Conservation (phyloP, 1,140 invertebrate genomes). For the Ostrea denselamellosa region DNA sequence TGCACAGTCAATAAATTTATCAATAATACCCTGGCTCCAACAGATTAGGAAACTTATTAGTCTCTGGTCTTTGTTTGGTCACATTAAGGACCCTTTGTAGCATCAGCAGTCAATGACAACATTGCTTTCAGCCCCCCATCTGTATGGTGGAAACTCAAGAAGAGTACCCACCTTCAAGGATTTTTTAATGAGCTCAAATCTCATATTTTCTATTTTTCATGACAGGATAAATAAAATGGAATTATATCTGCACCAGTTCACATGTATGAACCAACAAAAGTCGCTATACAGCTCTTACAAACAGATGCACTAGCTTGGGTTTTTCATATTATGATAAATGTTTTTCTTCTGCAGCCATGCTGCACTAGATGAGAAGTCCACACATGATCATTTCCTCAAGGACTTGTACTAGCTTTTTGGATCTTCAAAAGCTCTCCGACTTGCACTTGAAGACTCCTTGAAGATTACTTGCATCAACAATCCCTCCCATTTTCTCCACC, state of each 20-base stretch:
- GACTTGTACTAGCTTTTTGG: background rate
- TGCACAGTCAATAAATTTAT: slow-evolving; percentile 30
- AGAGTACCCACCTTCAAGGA: background rate
- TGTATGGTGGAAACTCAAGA: background rate
- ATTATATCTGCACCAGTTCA: slow-evolving; percentile 2
- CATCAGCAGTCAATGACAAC: background rate
- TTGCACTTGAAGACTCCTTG: background rate
- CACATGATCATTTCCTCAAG: background rate
- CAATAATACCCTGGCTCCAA: background rate
- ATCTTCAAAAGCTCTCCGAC: background rate
- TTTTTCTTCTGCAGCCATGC: background rate
- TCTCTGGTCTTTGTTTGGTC: slow-evolving; percentile 5
- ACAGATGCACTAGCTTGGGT: background rate
- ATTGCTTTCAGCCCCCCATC: background rate
- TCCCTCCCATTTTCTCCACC: background rate
- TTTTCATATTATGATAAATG: background rate
- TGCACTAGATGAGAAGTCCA: background rate
- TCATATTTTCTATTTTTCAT: background rate
- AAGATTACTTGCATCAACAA: background rate
- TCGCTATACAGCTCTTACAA: background rate
- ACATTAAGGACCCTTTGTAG: slow-evolving; percentile 7
- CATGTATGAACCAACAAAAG: background rate
- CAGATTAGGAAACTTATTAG: background rate
- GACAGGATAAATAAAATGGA: background rate
- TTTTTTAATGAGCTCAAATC: background rate